Evolutionary conservation across 92 coral and sea anemone genomes (phyloP).

Genomic region (Ricordea florida): DNA sequence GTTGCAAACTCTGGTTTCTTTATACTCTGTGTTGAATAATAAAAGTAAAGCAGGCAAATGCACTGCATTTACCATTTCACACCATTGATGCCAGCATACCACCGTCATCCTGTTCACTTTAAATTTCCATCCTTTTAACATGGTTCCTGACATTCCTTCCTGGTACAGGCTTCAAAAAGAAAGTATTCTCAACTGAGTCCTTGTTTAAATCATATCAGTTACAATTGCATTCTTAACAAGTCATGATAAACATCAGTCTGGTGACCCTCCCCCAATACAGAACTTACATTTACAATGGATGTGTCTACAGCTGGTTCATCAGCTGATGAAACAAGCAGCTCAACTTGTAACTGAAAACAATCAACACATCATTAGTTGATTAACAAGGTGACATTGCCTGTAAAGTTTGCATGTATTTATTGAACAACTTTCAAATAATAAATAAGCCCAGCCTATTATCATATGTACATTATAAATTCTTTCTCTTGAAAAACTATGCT

Average conservation of each 20-base stretch:
- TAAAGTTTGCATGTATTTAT: background rate
- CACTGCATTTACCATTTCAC: constrained; percentile 45
- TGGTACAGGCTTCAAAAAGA: too few species aligned
- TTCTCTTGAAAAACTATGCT: too few species aligned
- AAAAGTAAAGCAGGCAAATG: constrained; percentile 10
- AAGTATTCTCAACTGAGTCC: too few species aligned
- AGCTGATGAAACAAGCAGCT: constrained; percentile 3
- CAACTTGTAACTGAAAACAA: constrained; percentile 26
- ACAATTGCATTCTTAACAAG: too few species aligned
- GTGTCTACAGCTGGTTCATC: background rate
- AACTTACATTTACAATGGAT: background rate
- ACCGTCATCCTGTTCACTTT: background rate
- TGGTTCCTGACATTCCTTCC: too few species aligned
- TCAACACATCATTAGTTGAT: background rate
- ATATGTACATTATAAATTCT: too few species aligned
- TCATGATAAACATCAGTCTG: too few species aligned
- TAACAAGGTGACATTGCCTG: background rate
- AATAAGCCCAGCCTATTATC: too few species aligned
- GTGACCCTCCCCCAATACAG: too few species aligned
- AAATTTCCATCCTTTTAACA: background rate
- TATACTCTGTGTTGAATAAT: background rate
- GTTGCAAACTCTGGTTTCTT: too few species aligned
- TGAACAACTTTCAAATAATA: constrained; percentile 17
- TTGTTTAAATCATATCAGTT: too few species aligned
- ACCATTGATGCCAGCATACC: background rate